Base-by-base conservation (phyloP, 2,888 invertebrate genomes). In the Ctena decussata region DNA sequence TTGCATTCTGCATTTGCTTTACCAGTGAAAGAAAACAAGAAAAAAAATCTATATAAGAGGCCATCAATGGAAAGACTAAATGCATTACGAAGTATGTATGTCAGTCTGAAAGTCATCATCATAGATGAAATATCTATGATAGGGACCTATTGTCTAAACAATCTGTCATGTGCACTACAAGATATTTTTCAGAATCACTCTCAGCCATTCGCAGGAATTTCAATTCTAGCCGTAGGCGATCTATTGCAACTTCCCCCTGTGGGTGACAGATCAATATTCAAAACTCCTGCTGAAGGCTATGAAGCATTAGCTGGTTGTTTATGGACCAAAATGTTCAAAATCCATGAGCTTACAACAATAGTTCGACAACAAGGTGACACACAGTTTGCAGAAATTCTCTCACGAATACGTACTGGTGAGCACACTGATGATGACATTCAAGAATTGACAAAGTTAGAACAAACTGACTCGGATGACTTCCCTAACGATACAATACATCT, bases 71-170 rank as follows among this genome's bases (percentile, higher is more conserved):
- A 57, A 11, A 57, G 65, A 44, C 46, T 85, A 15, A 80, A 80
- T 49, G 37, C 85, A 21, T 24, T 87, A 35, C 77, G 73, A 82
- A 27, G 57, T 44, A 82, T 27, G 15, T 79, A 73, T 37, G 35
- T 44, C 21, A 41, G 76, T 27, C 24, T 87, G 39, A 87, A 85
- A 76, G 70, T 87, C 27, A 69, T 85, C 12, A 79, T 87, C 32
- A 82, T 82, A 21, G 82, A 85, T 80, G 82, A 87, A 80, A 75
- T 87, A 44, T 85, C 85, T 21, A 85, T 85, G 85, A 44, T 82
- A 24, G 60, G 75, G 3, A 21, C 41, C 3, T 27, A 24, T 30
- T 60, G 24, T 30, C 60, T 27, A 11, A 69, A 82, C 60, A 24
- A 60, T 60, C 18, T 60, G 60, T 60, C 27, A 3, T 60, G 60